These are phyloP conservation scores for Sebastes alutus DNA, from an alignment of 2,797 vertebrate genomes.

Conservation along the genomic window DNA sequence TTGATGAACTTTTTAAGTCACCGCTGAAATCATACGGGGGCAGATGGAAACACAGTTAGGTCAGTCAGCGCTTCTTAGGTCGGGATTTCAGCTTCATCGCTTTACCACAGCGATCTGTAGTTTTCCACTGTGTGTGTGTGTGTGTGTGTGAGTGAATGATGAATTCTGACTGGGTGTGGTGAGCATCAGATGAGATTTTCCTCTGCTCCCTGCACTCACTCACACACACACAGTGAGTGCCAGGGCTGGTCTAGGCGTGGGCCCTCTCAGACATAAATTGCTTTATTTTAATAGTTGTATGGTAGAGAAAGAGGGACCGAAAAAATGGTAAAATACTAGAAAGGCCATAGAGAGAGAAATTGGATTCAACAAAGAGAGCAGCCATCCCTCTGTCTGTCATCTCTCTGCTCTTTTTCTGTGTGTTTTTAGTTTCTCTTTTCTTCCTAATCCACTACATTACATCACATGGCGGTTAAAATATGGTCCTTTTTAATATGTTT, in stretches of 20 bases:
- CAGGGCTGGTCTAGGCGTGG: slow-evolving; percentile 81
- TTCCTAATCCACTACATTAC: slow-evolving; percentile 34
- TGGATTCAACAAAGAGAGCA: slow-evolving; percentile 41
- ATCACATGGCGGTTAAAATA: slow-evolving; percentile 28
- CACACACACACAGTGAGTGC: slow-evolving; percentile 51
- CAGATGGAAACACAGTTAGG: slow-evolving; percentile 69
- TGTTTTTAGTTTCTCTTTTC: slow-evolving; percentile 10
- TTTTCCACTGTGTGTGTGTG: slow-evolving; percentile 67
- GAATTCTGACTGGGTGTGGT: slow-evolving; percentile 83
- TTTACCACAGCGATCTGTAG: slow-evolving; percentile 75
- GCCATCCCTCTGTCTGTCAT: background rate
- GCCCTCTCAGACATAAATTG: slow-evolving; percentile 78
- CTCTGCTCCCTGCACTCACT: slow-evolving; percentile 64
- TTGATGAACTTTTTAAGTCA: slow-evolving; percentile 25
- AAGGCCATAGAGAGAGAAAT: slow-evolving; percentile 50
- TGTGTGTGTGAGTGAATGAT: slow-evolving; percentile 55
- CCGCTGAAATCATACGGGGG: background rate
- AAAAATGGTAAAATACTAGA: slow-evolving; percentile 61
- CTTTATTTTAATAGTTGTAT: slow-evolving; percentile 83
- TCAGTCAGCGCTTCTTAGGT: slow-evolving; percentile 62
- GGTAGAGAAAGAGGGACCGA: slow-evolving; percentile 50
- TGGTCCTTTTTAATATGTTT: slow-evolving; percentile 41
- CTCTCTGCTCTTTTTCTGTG: background rate
- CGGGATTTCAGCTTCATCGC: slow-evolving; percentile 68
- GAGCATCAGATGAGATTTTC: slow-evolving; percentile 83